These are phyloP conservation scores for Leptinotarsa juncta DNA, from an alignment of 2,888 invertebrate genomes.

Conservation along the genomic window DNA sequence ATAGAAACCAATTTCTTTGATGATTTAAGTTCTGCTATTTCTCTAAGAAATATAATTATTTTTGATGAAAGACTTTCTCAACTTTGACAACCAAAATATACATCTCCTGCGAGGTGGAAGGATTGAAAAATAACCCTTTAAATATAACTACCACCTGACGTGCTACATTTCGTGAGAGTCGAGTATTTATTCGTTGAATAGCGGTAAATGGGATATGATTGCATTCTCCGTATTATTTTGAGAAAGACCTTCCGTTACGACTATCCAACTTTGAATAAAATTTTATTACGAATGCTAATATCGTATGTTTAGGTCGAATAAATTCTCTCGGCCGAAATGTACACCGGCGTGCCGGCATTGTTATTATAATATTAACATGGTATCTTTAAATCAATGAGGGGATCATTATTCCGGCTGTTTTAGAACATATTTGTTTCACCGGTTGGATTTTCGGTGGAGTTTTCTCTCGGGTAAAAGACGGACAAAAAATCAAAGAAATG, in stretches of 20 bases:
- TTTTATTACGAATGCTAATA: constrained; percentile 54
- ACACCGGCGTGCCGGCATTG: constrained; percentile 40
- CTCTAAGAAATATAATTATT: too few species aligned
- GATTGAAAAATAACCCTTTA: constrained; percentile 43
- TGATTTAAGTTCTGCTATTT: too few species aligned
- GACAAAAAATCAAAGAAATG: background rate
- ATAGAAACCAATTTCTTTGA: too few species aligned
- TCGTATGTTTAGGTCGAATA: constrained; percentile 49
- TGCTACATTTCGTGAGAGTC: constrained; percentile 48
- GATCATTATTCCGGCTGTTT: constrained; percentile 27
- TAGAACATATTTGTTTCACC: constrained; percentile 12
- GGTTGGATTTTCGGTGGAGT: background rate
- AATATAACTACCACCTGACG: constrained; percentile 45
- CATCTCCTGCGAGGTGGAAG: constrained; percentile 7
- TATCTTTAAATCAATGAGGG: constrained; percentile 37
- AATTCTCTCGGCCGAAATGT: constrained; percentile 42
- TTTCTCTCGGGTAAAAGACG: background rate
- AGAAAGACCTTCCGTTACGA: constrained; percentile 41
- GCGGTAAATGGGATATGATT: constrained; percentile 39
- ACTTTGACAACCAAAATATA: background rate
- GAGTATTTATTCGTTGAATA: constrained; percentile 47
- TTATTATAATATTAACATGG: constrained; percentile 41
- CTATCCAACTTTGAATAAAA: constrained; percentile 46
- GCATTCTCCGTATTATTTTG: constrained; percentile 41
- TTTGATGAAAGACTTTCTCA: background rate